Evolutionary conservation across 2,888 invertebrate species (phyloP).

Genomic region (Arge pagana): DNA sequence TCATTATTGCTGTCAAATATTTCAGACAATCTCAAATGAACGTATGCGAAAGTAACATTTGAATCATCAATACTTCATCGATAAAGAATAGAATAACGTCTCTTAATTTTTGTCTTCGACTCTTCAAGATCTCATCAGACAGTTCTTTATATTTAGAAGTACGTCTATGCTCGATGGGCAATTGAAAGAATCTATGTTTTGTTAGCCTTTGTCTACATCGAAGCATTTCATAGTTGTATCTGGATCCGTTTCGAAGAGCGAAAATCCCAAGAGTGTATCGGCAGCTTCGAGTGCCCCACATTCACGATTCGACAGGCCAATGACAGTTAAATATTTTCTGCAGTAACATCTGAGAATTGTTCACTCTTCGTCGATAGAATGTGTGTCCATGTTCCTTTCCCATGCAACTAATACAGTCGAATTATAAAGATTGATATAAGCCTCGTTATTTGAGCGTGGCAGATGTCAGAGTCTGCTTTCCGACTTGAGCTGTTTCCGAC

Average conservation of each 20-base stretch:
- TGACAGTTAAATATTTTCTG: slow-evolving; percentile 42
- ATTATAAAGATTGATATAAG: slow-evolving; percentile 42
- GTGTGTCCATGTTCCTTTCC: slow-evolving; percentile 47
- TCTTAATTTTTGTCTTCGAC: slow-evolving; percentile 33
- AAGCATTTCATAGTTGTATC: slow-evolving; percentile 41
- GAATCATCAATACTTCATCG: slow-evolving; percentile 41
- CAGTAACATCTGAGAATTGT: slow-evolving; percentile 37
- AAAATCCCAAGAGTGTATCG: slow-evolving; percentile 37
- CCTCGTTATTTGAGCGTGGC: slow-evolving; percentile 31
- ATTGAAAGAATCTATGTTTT: background rate
- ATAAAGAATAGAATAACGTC: slow-evolving; percentile 41
- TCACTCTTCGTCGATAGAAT: slow-evolving; percentile 42
- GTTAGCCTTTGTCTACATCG: slow-evolving; percentile 26
- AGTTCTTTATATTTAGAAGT: slow-evolving; percentile 37
- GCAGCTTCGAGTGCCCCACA: slow-evolving; percentile 35
- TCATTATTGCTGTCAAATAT: slow-evolving; percentile 40
- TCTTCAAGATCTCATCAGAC: slow-evolving; percentile 35
- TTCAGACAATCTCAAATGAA: slow-evolving; percentile 38
- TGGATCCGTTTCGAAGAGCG: no score
- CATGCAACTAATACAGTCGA: slow-evolving; percentile 37
- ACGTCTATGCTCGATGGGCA: slow-evolving; percentile 29
- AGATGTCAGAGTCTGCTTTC: slow-evolving; percentile 41
- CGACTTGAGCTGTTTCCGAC: slow-evolving; percentile 33
- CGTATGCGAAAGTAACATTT: slow-evolving; percentile 36
- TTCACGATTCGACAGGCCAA: slow-evolving; percentile 37